phyloP scores from a whole-genome alignment of 2,113 vertebrate genomes.

The Prionailurus bengalensis region DNA sequence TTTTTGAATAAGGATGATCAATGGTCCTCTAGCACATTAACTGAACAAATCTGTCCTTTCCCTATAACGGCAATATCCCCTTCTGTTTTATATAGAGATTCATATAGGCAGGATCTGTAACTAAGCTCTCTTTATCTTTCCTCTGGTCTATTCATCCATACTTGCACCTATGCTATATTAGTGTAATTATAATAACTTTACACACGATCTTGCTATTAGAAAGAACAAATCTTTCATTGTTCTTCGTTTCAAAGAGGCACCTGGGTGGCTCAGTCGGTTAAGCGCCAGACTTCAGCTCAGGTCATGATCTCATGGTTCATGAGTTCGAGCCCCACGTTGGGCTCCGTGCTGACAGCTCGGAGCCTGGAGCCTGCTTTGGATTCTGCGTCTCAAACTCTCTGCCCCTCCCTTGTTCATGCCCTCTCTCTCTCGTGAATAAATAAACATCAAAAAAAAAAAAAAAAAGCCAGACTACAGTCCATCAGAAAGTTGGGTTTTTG shows the following conservation, averaged over 20 bases:
- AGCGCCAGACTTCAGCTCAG: too few relatives aligned
- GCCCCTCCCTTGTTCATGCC: too few relatives aligned
- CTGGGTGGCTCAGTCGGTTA: too few relatives aligned
- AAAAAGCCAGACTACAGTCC: not conserved
- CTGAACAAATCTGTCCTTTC: slow-evolving; percentile 4
- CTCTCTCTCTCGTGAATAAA: too few relatives aligned
- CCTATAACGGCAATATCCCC: not conserved
- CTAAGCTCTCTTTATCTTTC: not conserved
- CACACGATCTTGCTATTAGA: not conserved
- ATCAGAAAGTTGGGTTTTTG: not conserved
- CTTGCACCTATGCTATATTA: not conserved
- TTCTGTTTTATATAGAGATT: not conserved
- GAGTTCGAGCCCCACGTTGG: too few relatives aligned
- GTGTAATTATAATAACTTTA: not conserved
- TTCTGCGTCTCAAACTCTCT: too few relatives aligned
- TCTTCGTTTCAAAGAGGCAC: not conserved
- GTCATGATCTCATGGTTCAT: too few relatives aligned
- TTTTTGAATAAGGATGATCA: not conserved
- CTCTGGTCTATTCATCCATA: not conserved
- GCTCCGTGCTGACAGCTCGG: too few relatives aligned
- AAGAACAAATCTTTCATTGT: not conserved
- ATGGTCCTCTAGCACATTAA: not conserved
- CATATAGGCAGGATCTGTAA: not conserved
- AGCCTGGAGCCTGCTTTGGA: too few relatives aligned
- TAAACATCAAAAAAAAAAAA: too few relatives aligned